Evolutionary conservation across 2,113 vertebrate species (phyloP), one percentile per base, ranked within the genome.

Genomic region (Rattus norvegicus): DNA sequence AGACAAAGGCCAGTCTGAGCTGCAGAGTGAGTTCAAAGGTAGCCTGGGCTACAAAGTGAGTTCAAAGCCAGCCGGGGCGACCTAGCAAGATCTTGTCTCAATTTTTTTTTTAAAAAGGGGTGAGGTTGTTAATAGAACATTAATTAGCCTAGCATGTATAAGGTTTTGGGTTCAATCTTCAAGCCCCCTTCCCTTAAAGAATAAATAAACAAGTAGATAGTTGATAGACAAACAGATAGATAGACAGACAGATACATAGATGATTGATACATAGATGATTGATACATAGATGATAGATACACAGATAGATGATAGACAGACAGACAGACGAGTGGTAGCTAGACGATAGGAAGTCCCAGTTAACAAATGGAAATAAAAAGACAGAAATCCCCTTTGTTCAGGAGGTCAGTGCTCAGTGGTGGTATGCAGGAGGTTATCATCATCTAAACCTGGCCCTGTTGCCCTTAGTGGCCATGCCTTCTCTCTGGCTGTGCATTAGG

Each of bases 361-460:
- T 73, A 73, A 39, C 17, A 39, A 73, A 39, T 22, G n/a, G 72
- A 39, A 22, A 39, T 73, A 73, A 73, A 22, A 73, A 73, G n/a
- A 39, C 20, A 22, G n/a, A 73, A 20, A n/a, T 39, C 20, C 59
- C 26, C 33, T 28, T 54, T 0, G 12, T 56, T 63, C 59, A 13
- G 2, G 52, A 69, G 69, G 69, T 76, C 49, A 43, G 0, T 5
- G 20, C 36, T 7, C 0, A 13, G 87, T 16, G 1, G 20, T 70
- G 12, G 7, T 69, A 17, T 5, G 7, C 43, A 73, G 39, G 5
- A 72, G 33, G 85, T 8, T 0, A 1, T 19, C 36, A 1, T 20
- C 0, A 2, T 0, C 1, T 5, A 3, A 0, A 13, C 30, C 47
- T 1, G 0, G 1, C 11, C 67, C 36, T 1, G 0, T 4, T 24